phyloP scores from a whole-genome alignment of 2,888 invertebrate genomes.

The Rhimphoctona megacephalus region DNA sequence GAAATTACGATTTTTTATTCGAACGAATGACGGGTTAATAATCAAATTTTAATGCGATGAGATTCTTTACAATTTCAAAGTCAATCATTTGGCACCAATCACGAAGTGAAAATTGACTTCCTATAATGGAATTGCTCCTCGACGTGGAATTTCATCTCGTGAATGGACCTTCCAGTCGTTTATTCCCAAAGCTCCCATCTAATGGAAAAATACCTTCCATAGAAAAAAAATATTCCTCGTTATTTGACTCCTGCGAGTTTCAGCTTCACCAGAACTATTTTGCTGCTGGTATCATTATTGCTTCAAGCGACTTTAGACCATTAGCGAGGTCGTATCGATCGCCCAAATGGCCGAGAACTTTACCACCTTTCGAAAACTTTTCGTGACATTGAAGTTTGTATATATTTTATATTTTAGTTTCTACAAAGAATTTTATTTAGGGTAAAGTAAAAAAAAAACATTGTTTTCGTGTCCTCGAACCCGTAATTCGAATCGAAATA shows the following conservation, averaged over 20 bases:
- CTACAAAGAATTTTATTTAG: background rate
- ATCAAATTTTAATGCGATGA: background rate
- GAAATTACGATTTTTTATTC: background rate
- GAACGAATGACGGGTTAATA: background rate
- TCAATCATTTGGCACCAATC: background rate
- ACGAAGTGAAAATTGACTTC: background rate
- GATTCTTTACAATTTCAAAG: background rate
- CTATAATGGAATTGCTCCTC: background rate
- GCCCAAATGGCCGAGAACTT: conserved; percentile 25
- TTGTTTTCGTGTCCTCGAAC: background rate
- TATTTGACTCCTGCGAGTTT: background rate
- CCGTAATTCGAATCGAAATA: background rate
- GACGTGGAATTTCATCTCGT: background rate
- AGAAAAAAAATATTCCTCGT: background rate
- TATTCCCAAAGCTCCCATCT: conserved; percentile 15
- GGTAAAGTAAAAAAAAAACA: background rate
- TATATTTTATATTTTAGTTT: background rate
- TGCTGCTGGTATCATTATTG: conserved; percentile 9
- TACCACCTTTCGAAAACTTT: conserved; percentile 29
- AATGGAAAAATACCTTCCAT: conserved; percentile 3
- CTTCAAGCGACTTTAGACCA: background rate
- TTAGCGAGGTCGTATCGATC: conserved; percentile 60
- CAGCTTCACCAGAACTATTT: background rate
- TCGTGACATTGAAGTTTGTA: conserved; percentile 49
- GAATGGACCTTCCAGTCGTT: background rate